Percentiles rank a stretch among this genome's conserved stretches.
Evolutionary conservation across 1,140 invertebrate species (phyloP).

Genomic region (Aphelenchoides besseyi): DNA sequence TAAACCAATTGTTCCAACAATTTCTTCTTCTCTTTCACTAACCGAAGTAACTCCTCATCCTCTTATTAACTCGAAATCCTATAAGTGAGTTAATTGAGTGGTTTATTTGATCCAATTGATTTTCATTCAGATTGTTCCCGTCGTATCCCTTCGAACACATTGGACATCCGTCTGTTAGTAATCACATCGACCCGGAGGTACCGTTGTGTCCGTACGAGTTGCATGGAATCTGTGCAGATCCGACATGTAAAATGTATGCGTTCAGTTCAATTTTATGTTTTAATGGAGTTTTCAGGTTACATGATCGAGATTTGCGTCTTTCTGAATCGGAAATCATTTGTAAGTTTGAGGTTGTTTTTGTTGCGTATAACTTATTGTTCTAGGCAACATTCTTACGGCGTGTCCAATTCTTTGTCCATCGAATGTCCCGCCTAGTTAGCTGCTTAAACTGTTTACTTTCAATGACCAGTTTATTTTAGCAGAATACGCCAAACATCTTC

Average conservation of each 20-base stretch:
- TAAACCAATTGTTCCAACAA: not conserved
- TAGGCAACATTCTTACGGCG: not conserved
- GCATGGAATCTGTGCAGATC: slow-evolving; percentile 8
- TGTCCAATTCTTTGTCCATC: slow-evolving; percentile 5
- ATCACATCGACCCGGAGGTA: not conserved
- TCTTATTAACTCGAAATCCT: not conserved
- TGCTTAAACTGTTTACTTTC: not conserved
- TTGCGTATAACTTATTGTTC: no score
- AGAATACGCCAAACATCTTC: slow-evolving; percentile 1
- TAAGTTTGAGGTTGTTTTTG: no score
- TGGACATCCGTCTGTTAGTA: not conserved
- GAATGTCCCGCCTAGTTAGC: not conserved
- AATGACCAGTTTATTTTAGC: not conserved
- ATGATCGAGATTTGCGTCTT: slow-evolving; percentile 16
- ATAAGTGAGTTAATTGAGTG: not conserved
- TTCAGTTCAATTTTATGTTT: not conserved
- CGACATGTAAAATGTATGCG: slow-evolving; percentile 5
- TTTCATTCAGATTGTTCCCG: not conserved
- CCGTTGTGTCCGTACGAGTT: slow-evolving; percentile 13
- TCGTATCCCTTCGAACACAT: slow-evolving; percentile 17
- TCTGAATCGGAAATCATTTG: slow-evolving; percentile 7
- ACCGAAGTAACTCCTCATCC: not conserved
- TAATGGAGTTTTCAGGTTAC: no score
- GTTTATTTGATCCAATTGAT: not conserved
- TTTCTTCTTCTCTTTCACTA: not conserved